phyloP scores from a whole-genome alignment of 2,888 invertebrate genomes.

The Ophion obscuratus region DNA sequence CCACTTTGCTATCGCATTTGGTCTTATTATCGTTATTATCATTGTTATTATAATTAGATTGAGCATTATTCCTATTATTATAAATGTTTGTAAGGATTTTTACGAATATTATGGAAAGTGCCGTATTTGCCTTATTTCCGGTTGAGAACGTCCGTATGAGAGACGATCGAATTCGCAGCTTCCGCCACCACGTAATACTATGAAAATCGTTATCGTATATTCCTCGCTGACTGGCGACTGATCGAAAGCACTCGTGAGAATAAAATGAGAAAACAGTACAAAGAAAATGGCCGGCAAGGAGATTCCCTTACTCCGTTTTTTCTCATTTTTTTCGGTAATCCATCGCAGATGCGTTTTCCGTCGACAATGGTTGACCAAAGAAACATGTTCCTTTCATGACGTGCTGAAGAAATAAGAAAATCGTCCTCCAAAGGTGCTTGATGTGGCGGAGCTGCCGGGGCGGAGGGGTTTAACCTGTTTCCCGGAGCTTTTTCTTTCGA shows the following conservation, averaged over 20 bases:
- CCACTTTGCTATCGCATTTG: not conserved
- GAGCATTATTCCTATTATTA: not conserved
- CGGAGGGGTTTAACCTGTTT: not conserved
- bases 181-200: slow-evolving; percentile 22
- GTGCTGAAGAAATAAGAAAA: slow-evolving; percentile 39
- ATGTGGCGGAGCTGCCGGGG: too few relatives aligned
- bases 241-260: slow-evolving; percentile 46
- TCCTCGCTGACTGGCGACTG: slow-evolving; percentile 8
- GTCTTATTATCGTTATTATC: not conserved
- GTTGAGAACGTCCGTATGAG: not conserved
- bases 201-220: slow-evolving; percentile 44
- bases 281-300: slow-evolving; percentile 17
- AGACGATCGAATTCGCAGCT: not conserved
- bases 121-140: not conserved
- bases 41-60: not conserved
- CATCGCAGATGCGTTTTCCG: slow-evolving; percentile 48
- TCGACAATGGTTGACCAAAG: slow-evolving; percentile 38
- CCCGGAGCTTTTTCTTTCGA: slow-evolving; percentile 28
- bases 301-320: slow-evolving; percentile 13
- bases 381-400: slow-evolving; percentile 44
- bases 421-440: not conserved
- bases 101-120: not conserved
- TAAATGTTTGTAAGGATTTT: not conserved
- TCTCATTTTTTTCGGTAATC: slow-evolving; percentile 19
- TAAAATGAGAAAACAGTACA: slow-evolving; percentile 56